These are phyloP conservation scores for Pseudomyrmex sp. DNA, from an alignment of 1,140 invertebrate species.

Conservation along the genomic window DNA sequence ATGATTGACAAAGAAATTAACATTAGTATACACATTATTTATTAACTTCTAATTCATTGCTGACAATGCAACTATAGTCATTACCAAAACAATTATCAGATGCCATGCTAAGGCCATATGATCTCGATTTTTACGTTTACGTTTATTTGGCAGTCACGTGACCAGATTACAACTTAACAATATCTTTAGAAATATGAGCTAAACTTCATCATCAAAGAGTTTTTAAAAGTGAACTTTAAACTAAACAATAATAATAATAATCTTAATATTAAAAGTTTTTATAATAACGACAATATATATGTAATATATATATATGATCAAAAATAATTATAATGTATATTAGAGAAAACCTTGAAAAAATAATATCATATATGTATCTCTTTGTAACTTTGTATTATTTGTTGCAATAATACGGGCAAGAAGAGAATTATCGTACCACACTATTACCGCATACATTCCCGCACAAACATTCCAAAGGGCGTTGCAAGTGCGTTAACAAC, in stretches of 20 bases:
- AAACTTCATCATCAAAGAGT: slow-evolving; percentile 75
- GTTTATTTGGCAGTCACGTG: slow-evolving; percentile 73
- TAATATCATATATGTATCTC: slow-evolving; percentile 60
- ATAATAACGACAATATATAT: slow-evolving; percentile 48
- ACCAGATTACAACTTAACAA: slow-evolving; percentile 76
- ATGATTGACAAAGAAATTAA: slow-evolving; percentile 74
- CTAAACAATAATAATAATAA: slow-evolving; percentile 72
- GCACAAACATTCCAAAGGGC: slow-evolving; percentile 55
- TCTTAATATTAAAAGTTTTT: slow-evolving; percentile 47
- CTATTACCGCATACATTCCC: slow-evolving; percentile 72
- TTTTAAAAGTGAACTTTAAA: slow-evolving; percentile 79
- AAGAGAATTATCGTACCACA: slow-evolving; percentile 68
- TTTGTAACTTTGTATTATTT: slow-evolving; percentile 72
- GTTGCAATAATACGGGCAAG: slow-evolving; percentile 67
- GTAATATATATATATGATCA: slow-evolving; percentile 58
- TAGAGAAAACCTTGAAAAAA: slow-evolving; percentile 74
- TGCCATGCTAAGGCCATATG: slow-evolving; percentile 68
- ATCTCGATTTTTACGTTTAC: slow-evolving; percentile 30
- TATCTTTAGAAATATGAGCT: slow-evolving; percentile 78
- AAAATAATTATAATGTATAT: slow-evolving; percentile 67
- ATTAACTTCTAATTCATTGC: slow-evolving; percentile 75
- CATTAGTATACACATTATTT: slow-evolving; percentile 80
- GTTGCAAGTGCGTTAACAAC: slow-evolving; percentile 3
- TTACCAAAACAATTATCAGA: slow-evolving; percentile 75
- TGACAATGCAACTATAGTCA: slow-evolving; percentile 80